Conservation (phyloP, 2,888 invertebrate species). For the Timema cristinae region DNA sequence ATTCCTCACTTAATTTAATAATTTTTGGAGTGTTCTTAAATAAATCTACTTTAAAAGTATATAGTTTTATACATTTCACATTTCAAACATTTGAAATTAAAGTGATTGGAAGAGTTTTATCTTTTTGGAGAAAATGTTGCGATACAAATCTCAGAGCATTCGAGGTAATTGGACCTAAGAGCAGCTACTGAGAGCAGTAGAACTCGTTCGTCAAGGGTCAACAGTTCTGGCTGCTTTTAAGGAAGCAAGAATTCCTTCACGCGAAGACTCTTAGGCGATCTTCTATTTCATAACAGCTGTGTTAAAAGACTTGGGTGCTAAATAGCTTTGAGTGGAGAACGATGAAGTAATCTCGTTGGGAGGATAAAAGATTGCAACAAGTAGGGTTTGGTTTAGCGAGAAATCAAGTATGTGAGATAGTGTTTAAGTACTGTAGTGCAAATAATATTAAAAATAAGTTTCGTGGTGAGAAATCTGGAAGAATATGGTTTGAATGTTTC, state of each 20-base stretch:
- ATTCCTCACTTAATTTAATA: too few relatives aligned
- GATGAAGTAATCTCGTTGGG: not conserved
- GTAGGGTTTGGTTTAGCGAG: not conserved
- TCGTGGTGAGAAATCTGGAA: conserved; percentile 1
- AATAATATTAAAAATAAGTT: not conserved
- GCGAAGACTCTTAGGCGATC: not conserved
- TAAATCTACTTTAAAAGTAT: too few relatives aligned
- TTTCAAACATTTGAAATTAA: too few relatives aligned
- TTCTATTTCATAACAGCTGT: not conserved
- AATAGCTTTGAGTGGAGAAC: not conserved
- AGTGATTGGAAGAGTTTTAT: not conserved
- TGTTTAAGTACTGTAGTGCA: not conserved
- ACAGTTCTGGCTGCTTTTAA: not conserved
- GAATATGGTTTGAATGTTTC: not conserved
- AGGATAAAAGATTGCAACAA: not conserved
- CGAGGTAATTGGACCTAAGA: not conserved
- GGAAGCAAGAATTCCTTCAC: not conserved
- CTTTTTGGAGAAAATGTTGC: not conserved
- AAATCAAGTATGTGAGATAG: not conserved
- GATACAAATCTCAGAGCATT: not conserved
- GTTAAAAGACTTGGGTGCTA: not conserved
- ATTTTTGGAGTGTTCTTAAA: too few relatives aligned
- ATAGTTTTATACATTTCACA: too few relatives aligned
- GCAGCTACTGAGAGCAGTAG: not conserved
- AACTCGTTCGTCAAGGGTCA: not conserved